phyloP scores from a whole-genome alignment of 2,888 invertebrate species.

The Cynaeus angustus region DNA sequence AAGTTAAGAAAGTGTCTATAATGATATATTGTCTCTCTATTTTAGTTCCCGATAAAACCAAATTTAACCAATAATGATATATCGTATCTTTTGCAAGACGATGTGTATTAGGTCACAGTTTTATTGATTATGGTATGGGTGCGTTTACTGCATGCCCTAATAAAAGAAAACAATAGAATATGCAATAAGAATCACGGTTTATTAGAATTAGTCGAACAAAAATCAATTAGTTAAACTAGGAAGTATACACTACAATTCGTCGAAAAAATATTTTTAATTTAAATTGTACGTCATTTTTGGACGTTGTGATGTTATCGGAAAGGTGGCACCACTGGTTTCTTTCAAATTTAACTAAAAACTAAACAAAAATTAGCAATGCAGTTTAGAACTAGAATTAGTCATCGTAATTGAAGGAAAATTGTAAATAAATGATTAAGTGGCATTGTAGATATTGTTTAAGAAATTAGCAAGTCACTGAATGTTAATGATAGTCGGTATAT shows the following conservation, averaged over 20 bases:
- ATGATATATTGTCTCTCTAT: neutral
- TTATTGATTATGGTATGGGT: neutral
- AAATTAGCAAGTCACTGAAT: neutral
- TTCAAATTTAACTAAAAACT: neutral
- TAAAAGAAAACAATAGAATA: constrained; percentile 5
- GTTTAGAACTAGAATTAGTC: constrained; percentile 1
- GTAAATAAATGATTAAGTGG: neutral
- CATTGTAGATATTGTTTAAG: neutral
- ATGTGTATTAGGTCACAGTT: neutral
- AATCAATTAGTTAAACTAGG: neutral
- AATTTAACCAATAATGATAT: neutral
- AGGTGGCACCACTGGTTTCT: neutral
- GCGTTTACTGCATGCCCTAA: constrained; percentile 2
- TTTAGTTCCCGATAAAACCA: neutral
- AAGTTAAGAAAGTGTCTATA: too few species aligned
- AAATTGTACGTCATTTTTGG: neutral
- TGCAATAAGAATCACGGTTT: neutral
- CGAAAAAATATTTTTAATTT: neutral
- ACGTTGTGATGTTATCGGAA: neutral
- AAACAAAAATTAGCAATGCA: neutral
- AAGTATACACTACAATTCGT: neutral
- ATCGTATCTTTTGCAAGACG: neutral
- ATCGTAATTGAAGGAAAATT: neutral
- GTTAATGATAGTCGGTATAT: neutral
- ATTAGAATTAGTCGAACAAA: neutral